A percentile compares a stretch with the other conserved stretches of the same genome.
These are phyloP conservation scores for Catostomus latipinnis DNA, from an alignment of 2,797 vertebrate genomes.

Conservation along the genomic window DNA sequence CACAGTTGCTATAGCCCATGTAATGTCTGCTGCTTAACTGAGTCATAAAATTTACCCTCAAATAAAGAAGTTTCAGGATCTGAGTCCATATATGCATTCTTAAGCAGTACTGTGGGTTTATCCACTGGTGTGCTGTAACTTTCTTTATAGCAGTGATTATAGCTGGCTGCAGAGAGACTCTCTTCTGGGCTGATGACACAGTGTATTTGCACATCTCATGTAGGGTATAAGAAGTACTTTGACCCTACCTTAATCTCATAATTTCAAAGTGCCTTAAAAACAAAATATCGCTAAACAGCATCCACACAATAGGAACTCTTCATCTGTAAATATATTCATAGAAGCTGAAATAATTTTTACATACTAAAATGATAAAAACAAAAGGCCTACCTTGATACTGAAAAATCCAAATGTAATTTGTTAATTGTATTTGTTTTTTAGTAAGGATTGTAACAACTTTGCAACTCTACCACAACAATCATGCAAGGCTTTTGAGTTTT, in stretches of 20 bases:
- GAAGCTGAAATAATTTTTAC: neutral
- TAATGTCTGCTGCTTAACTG: slow-evolving; percentile 23
- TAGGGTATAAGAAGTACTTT: slow-evolving; percentile 47
- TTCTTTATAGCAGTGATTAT: slow-evolving; percentile 54
- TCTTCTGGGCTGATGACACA: slow-evolving; percentile 43
- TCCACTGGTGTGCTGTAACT: slow-evolving; percentile 37
- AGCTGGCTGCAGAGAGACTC: slow-evolving; percentile 22
- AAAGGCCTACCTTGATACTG: neutral
- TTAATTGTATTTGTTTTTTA: no score
- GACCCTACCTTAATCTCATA: slow-evolving; percentile 51
- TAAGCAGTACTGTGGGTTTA: slow-evolving; percentile 44
- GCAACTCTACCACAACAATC: slow-evolving; percentile 17
- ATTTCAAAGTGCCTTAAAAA: slow-evolving; percentile 38
- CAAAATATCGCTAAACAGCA: slow-evolving; percentile 43
- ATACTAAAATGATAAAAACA: neutral
- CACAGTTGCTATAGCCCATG: neutral
- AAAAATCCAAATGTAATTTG: no score
- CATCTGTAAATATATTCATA: neutral
- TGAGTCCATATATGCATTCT: slow-evolving; percentile 31
- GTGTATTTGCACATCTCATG: slow-evolving; percentile 50
- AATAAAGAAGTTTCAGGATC: slow-evolving; percentile 32
- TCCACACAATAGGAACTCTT: slow-evolving; percentile 27
- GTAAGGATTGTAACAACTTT: neutral
- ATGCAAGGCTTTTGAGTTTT: slow-evolving; percentile 11
- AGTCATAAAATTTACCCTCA: slow-evolving; percentile 37